These are phyloP conservation scores for Nebria brevicollis DNA, from an alignment of 2,888 invertebrate species.

Conservation along the genomic window DNA sequence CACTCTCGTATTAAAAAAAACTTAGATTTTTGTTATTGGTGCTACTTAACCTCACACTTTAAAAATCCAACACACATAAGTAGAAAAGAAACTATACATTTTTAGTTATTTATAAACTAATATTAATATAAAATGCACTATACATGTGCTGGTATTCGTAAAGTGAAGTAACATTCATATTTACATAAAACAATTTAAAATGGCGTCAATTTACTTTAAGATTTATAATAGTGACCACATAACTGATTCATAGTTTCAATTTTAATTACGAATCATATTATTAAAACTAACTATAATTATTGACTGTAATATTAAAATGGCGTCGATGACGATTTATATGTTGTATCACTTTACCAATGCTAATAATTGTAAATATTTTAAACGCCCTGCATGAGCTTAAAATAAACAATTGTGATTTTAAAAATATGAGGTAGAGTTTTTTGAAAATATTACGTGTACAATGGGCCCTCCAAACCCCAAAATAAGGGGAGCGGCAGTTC, in stretches of 20 bases:
- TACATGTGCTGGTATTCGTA: neutral
- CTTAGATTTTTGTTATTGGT: neutral
- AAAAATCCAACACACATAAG: neutral
- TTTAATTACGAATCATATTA: neutral
- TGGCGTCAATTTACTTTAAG: neutral
- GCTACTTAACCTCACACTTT: slow-evolving; percentile 1
- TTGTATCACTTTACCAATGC: neutral
- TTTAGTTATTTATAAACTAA: neutral
- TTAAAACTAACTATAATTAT: neutral
- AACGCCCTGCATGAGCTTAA: neutral
- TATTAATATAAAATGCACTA: neutral
- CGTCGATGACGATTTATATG: neutral
- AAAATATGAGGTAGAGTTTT: neutral
- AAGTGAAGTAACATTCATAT: neutral
- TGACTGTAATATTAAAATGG: neutral
- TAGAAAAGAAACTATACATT: neutral
- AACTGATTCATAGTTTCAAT: neutral
- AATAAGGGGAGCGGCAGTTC: neutral
- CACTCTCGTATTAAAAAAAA: neutral
- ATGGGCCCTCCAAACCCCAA: neutral
- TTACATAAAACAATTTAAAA: neutral
- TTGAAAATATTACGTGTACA: neutral
- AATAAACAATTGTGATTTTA: slow-evolving; percentile 1
- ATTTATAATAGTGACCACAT: neutral
- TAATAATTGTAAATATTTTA: neutral